phyloP scores from a whole-genome alignment of 2,797 vertebrate genomes.

The Microctenopoma stevenorrisi region DNA sequence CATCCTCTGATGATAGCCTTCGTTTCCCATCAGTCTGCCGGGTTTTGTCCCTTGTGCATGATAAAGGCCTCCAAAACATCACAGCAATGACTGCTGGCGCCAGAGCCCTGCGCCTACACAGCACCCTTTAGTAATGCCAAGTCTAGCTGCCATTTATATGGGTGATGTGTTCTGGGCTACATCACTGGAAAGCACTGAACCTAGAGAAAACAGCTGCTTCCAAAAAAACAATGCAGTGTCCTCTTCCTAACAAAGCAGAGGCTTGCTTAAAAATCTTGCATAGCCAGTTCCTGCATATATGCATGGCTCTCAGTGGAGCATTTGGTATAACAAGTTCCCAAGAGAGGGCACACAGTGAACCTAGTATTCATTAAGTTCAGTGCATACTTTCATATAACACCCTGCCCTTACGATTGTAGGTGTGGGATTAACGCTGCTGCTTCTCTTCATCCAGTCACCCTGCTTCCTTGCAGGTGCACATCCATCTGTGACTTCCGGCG shows the following conservation, averaged over 20 bases:
- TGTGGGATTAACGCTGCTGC: slow-evolving; percentile 42
- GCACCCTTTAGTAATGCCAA: slow-evolving; percentile 55
- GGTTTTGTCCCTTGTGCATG: slow-evolving; percentile 61
- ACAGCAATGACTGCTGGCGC: slow-evolving; percentile 49
- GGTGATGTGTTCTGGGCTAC: slow-evolving; percentile 64
- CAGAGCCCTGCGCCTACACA: slow-evolving; percentile 48
- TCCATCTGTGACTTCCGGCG: background rate
- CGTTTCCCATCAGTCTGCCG: slow-evolving; percentile 66
- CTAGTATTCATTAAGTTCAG: slow-evolving; percentile 50
- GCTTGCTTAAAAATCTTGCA: slow-evolving; percentile 43
- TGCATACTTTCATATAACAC: slow-evolving; percentile 43
- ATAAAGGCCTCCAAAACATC: slow-evolving; percentile 71
- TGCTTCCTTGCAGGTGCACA: slow-evolving; percentile 15
- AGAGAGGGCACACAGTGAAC: slow-evolving; percentile 48
- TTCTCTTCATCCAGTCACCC: slow-evolving; percentile 29
- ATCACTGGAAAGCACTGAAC: slow-evolving; percentile 66
- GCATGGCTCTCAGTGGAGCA: slow-evolving; percentile 29
- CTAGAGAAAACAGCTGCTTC: slow-evolving; percentile 65
- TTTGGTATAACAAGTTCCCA: slow-evolving; percentile 56
- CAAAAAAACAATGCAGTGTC: slow-evolving; percentile 54
- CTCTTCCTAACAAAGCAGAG: slow-evolving; percentile 34
- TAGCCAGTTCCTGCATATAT: slow-evolving; percentile 34
- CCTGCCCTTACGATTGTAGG: slow-evolving; percentile 45
- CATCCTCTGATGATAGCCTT: slow-evolving; percentile 76
- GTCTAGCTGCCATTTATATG: slow-evolving; percentile 65